Conservation (phyloP, 1,140 invertebrate species). For the Cotesia typhae region DNA sequence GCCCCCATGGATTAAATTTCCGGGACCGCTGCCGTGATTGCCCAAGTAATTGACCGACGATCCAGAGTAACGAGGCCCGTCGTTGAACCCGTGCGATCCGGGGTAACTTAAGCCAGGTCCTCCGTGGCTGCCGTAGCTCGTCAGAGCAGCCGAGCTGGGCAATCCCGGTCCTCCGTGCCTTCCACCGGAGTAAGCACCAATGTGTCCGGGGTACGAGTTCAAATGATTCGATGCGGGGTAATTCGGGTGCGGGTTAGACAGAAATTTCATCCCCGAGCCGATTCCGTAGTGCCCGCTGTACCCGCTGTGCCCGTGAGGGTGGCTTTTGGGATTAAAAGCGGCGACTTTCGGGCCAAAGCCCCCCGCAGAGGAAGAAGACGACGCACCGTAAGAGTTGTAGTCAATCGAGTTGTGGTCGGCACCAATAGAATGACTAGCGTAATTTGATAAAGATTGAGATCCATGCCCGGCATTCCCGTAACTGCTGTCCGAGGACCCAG, state of each 20-base stretch:
- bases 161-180: not conserved
- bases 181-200: constrained; percentile 3
- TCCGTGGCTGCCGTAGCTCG: not conserved
- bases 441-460: constrained; percentile 15
- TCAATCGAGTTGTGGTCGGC: constrained; percentile 7
- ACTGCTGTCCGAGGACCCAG: constrained; percentile 8
- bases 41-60: constrained; percentile 23
- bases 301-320: not conserved
- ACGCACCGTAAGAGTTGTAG: constrained; percentile 14
- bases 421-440: constrained; percentile 3
- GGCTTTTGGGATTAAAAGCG: constrained; percentile 1
- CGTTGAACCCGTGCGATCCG: constrained; percentile 2
- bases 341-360: constrained; percentile 15
- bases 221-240: constrained; percentile 6
- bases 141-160: too few relatives aligned
- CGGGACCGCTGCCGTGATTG: constrained; percentile 25
- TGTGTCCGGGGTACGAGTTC: constrained; percentile 11
- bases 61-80: not conserved
- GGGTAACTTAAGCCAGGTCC: too few relatives aligned
- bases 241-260: constrained; percentile 3
- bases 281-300: not conserved
- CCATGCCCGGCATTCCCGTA: constrained; percentile 12
- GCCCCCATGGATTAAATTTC: constrained; percentile 29
- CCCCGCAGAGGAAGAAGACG: constrained; percentile 1
- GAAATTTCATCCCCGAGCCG: not conserved